Conservation (phyloP, 2,888 invertebrate species). For the Gari tellinella region DNA sequence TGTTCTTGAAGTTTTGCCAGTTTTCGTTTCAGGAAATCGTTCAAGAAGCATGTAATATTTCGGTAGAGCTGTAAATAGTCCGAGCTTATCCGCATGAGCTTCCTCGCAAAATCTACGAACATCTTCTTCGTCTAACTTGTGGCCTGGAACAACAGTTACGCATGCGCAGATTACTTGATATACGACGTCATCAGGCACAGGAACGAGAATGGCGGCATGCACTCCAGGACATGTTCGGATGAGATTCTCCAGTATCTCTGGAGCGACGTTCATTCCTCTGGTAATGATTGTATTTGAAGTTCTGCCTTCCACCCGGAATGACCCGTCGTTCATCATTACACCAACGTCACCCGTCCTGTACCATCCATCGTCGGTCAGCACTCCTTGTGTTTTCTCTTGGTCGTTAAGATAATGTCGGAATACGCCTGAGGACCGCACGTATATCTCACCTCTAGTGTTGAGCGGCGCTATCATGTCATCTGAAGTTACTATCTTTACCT, state of each 20-base stretch:
- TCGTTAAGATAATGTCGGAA: conserved; percentile 40
- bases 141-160: conserved; percentile 39
- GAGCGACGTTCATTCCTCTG: conserved; percentile 34
- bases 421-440: conserved; percentile 11
- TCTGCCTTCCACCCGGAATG: conserved; percentile 34
- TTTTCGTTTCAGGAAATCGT: conserved; percentile 37
- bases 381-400: conserved; percentile 17
- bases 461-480: conserved; percentile 17
- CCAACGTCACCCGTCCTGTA: conserved; percentile 47
- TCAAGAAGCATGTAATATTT: conserved; percentile 48
- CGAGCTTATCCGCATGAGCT: conserved; percentile 35
- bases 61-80: conserved; percentile 48
- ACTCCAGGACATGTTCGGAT: conserved; percentile 23
- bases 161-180: conserved; percentile 63
- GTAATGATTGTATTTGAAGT: conserved; percentile 37
- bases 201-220: conserved; percentile 39
- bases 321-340: conserved; percentile 18
- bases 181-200: conserved; percentile 47
- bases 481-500: conserved; percentile 35
- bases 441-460: conserved; percentile 37
- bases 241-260: conserved; percentile 30
- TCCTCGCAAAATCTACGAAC: conserved; percentile 31
- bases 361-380: conserved; percentile 31
- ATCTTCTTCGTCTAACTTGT: conserved; percentile 39
- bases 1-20: conserved; percentile 44